phyloP scores from a whole-genome alignment of 2,113 vertebrate genomes.

The Naja naja region DNA sequence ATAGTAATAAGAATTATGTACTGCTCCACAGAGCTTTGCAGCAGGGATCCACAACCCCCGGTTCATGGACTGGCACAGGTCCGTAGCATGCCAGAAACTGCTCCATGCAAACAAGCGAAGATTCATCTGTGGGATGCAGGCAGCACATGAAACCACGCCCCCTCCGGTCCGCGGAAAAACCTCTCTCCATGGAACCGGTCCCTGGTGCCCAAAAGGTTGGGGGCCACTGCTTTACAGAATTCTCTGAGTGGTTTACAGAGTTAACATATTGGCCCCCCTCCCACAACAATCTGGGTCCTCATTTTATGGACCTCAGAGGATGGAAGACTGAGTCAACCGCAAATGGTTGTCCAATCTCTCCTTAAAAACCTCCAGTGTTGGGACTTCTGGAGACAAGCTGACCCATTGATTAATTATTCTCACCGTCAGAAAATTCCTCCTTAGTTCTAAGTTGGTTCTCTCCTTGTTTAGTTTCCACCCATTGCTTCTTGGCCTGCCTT shows the following conservation, averaged over 20 bases:
- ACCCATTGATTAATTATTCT: not conserved
- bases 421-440: not conserved
- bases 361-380: not conserved
- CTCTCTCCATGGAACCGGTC: no score
- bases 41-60: no score
- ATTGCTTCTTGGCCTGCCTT: not conserved
- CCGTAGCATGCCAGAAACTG: no score
- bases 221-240: not conserved
- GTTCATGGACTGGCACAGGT: no score
- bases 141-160: accelerated
- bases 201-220: not conserved
- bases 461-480: not conserved
- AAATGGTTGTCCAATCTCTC: not conserved
- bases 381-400: not conserved
- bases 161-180: no score
- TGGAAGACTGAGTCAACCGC: not conserved
- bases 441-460: not conserved
- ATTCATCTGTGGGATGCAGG: no score
- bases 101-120: no score
- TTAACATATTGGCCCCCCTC: not conserved
- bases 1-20: no score
- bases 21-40: no score
- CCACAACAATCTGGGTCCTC: not conserved
- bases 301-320: not conserved
- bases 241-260: no score